Conservation (phyloP, 2,113 vertebrate genomes). For the Monarcha castaneiventris region DNA sequence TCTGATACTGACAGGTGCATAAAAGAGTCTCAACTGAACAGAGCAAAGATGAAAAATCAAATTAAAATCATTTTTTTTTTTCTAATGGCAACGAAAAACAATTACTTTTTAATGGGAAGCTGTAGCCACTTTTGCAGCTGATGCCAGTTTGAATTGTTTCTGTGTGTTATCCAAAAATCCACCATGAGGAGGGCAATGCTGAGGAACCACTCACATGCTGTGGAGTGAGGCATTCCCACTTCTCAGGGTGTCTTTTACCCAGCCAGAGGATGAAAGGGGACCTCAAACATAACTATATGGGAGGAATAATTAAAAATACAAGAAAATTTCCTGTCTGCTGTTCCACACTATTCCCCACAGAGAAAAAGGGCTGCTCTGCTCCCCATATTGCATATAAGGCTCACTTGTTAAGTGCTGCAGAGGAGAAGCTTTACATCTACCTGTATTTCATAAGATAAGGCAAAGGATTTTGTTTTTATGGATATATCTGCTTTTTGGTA, state of each 20-base stretch:
- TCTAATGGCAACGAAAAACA: neutral
- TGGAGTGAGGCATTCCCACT: neutral
- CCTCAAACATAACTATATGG: neutral
- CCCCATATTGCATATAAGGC: fast-evolving
- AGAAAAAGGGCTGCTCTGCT: neutral
- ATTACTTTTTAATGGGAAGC: neutral
- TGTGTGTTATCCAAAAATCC: neutral
- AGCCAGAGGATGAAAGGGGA: neutral
- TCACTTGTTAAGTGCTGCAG: neutral
- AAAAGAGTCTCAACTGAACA: neutral
- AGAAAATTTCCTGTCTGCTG: neutral
- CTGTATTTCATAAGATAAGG: neutral
- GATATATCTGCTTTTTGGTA: neutral
- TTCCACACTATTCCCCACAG: fast-evolving
- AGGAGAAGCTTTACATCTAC: neutral
- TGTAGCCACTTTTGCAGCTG: neutral
- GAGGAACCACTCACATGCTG: neutral
- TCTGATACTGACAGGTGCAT: neutral
- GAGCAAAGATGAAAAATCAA: neutral
- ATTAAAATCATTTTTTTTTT: neutral
- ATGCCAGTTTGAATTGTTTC: neutral
- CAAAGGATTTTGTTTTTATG: neutral
- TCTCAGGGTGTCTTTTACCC: neutral
- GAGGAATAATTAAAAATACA: neutral
- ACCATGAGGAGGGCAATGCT: neutral